These are phyloP conservation scores for Trachymyrmex septentrionalis DNA, from an alignment of 1,140 invertebrate species.

Conservation along the genomic window DNA sequence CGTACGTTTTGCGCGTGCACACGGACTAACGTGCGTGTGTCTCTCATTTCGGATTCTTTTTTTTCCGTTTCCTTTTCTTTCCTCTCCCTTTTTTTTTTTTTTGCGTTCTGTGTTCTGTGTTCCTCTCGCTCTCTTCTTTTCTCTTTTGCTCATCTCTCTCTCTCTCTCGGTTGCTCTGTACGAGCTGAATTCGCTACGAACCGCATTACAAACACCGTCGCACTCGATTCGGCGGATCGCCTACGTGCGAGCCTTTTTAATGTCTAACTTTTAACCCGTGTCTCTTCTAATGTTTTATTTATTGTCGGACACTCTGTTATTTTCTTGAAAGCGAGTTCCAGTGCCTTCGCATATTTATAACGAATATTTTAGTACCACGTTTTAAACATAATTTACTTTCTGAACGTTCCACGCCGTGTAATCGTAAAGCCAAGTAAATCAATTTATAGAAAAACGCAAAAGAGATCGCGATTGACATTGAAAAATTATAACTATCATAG, in stretches of 20 bases:
- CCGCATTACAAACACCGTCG: constrained; percentile 42
- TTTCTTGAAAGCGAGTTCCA: constrained; percentile 14
- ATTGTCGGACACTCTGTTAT: not conserved
- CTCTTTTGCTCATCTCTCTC: constrained; percentile 15
- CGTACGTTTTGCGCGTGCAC: constrained; percentile 69
- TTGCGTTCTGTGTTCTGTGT: not conserved
- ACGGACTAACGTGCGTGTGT: constrained; percentile 41
- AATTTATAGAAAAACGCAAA: not conserved
- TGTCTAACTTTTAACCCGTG: constrained; percentile 41
- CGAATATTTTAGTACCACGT: not conserved
- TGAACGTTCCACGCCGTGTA: not conserved
- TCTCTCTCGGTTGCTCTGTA: constrained; percentile 6
- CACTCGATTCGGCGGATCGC: constrained; percentile 51
- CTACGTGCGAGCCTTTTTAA: constrained; percentile 45
- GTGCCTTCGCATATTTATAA: constrained; percentile 29
- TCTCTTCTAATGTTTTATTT: constrained; percentile 55
- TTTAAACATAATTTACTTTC: not conserved
- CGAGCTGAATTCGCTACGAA: constrained; percentile 2
- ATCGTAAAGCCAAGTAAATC: not conserved
- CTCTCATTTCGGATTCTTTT: constrained; percentile 34
- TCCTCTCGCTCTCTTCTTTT: constrained; percentile 22
- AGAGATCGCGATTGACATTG: too few relatives aligned
- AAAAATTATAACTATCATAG: not conserved
- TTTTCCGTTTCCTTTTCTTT: not conserved
- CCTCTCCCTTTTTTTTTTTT: not conserved